These are phyloP conservation scores for Cotesia congregata DNA, from an alignment of 2,888 invertebrate genomes.

Conservation along the genomic window DNA sequence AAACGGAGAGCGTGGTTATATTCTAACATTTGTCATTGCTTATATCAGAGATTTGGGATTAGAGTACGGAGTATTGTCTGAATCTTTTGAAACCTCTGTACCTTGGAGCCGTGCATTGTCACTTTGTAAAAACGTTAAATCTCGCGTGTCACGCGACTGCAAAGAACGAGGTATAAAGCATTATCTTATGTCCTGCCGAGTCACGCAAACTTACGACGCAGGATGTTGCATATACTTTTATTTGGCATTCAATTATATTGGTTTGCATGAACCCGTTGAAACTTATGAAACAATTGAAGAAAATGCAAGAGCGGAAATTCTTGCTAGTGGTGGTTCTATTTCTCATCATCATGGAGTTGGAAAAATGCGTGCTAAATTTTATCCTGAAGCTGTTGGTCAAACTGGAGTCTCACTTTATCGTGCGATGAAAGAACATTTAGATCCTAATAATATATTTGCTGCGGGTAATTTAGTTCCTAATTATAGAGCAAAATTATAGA, in stretches of 20 bases:
- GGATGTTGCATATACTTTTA: constrained; percentile 98
- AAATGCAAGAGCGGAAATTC: constrained; percentile 90
- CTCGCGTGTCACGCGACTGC: constrained; percentile 79
- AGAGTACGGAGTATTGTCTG: constrained; percentile 89
- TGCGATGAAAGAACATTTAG: constrained; percentile 88
- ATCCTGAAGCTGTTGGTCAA: constrained; percentile 85
- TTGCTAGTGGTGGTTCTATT: constrained; percentile 90
- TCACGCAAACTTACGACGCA: constrained; percentile 97
- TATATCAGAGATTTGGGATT: constrained; percentile 95
- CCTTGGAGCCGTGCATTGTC: constrained; percentile 92
- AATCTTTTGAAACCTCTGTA: constrained; percentile 99
- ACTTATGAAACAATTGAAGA: constrained; percentile 91
- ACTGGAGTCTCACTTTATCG: constrained; percentile 83
- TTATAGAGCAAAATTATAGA: constrained; percentile 49
- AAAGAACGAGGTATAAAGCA: constrained; percentile 73
- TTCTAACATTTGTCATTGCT: constrained; percentile 97
- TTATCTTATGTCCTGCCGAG: constrained; percentile 83
- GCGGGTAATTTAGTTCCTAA: constrained; percentile 79
- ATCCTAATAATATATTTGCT: constrained; percentile 96
- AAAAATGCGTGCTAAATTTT: constrained; percentile 91
- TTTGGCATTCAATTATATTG: constrained; percentile 84
- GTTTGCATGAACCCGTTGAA: constrained; percentile 78
- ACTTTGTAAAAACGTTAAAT: constrained; percentile 92
- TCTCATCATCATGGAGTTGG: constrained; percentile 98
- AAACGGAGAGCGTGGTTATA: constrained; percentile 96